Evolutionary conservation across 2,113 vertebrate species (phyloP).

Genomic region (Pseudorectes ferrugineus): DNA sequence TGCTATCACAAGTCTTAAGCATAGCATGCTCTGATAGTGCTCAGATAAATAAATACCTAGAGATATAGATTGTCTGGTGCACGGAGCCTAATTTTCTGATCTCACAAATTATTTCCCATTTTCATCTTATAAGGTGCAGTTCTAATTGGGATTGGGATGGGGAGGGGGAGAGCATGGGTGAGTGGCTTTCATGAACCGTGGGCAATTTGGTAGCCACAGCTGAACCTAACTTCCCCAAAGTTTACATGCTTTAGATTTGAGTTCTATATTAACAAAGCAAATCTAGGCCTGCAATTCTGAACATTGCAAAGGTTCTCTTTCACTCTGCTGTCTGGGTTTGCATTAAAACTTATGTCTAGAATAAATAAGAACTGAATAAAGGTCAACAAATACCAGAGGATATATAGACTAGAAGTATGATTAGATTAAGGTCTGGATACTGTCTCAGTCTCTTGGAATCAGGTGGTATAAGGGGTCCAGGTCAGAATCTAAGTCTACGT

Average conservation of each 20-base stretch:
- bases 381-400: not conserved
- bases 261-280: not conserved
- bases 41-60: not conserved
- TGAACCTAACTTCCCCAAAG: not conserved
- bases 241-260: not conserved
- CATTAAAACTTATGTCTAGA: not conserved
- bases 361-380: not conserved
- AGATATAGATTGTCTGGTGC: not conserved
- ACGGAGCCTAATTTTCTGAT: not conserved
- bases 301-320: not conserved
- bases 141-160: not conserved
- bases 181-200: not conserved
- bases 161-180: fast-evolving
- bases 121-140: not conserved
- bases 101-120: not conserved
- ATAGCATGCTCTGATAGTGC: not conserved
- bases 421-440: not conserved
- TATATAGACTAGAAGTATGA: not conserved
- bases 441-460: not conserved
- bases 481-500: not conserved
- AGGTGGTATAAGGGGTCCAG: not conserved
- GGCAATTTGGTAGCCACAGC: not conserved
- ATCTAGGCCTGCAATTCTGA: not conserved
- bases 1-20: not conserved
- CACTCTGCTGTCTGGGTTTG: not conserved